These are phyloP conservation scores for Drosophila formosana DNA, from an alignment of 2,888 invertebrate genomes.

Conservation along the genomic window DNA sequence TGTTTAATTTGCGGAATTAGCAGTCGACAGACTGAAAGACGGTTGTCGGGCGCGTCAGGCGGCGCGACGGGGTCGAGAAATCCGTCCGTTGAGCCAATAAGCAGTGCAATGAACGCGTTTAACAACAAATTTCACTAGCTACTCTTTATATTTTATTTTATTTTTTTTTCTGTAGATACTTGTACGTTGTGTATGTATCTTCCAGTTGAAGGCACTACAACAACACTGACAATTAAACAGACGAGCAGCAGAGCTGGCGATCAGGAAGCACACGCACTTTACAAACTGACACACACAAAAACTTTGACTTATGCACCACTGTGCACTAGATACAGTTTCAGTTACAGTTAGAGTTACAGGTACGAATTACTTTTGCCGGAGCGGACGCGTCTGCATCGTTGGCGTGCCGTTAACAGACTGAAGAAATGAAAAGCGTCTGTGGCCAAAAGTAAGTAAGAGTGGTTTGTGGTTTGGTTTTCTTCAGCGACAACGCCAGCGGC, in stretches of 20 bases:
- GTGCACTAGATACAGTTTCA: conserved; percentile 50
- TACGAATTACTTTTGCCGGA: conserved; percentile 43
- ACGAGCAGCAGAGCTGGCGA: conserved; percentile 12
- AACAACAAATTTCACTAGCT: conserved; percentile 67
- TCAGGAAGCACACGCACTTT: conserved; percentile 61
- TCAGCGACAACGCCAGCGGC: conserved; percentile 13
- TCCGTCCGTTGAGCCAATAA: conserved; percentile 31
- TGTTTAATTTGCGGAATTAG: conserved; percentile 58
- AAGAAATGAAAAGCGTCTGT: conserved; percentile 84
- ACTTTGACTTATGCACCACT: conserved; percentile 43
- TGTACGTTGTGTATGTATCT: conserved; percentile 18
- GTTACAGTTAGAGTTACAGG: conserved; percentile 32
- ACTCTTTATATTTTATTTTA: neutral
- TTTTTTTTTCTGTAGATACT: neutral
- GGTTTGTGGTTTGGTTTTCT: conserved; percentile 63
- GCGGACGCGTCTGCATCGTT: conserved; percentile 84
- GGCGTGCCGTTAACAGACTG: conserved; percentile 85
- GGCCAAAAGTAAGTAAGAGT: conserved; percentile 83
- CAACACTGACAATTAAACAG: conserved; percentile 5
- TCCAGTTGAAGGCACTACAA: conserved; percentile 29
- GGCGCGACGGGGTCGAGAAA: conserved; percentile 35
- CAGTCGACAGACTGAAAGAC: conserved; percentile 29
- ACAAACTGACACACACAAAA: conserved; percentile 2
- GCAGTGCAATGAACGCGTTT: conserved; percentile 51
- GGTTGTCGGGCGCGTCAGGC: neutral